phyloP scores from a whole-genome alignment of 2,888 invertebrate genomes.

The Didymodactylos carnosus region DNA sequence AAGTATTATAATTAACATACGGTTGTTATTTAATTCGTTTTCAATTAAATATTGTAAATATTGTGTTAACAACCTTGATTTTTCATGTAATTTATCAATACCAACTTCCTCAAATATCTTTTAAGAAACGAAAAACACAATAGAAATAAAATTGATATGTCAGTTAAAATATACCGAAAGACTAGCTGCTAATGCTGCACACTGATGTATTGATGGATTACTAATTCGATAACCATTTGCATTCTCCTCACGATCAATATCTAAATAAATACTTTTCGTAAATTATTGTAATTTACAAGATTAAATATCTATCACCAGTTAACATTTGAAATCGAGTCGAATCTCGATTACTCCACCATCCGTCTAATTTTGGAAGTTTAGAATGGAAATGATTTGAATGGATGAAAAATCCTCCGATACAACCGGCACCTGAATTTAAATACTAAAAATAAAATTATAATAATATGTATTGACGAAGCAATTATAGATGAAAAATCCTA shows the following conservation, averaged over 20 bases:
- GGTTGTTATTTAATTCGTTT: constrained; percentile 7
- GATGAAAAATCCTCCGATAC: constrained; percentile 38
- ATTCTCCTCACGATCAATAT: constrained; percentile 35
- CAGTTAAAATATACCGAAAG: constrained; percentile 28
- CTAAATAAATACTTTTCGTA: constrained; percentile 20
- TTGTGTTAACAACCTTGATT: constrained; percentile 39
- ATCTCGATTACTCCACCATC: constrained; percentile 42
- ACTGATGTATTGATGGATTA: constrained; percentile 39
- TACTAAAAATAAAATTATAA: too few relatives aligned
- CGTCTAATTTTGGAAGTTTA: constrained; percentile 28
- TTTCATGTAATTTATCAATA: constrained; percentile 32
- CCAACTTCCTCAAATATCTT: constrained; percentile 35
- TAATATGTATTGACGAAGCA: too few relatives aligned
- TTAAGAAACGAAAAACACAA: neutral
- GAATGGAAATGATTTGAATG: constrained; percentile 33
- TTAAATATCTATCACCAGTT: constrained; percentile 27
- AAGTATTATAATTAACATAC: neutral
- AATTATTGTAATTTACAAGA: neutral
- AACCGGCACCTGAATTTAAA: constrained; percentile 38
- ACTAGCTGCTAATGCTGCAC: constrained; percentile 35
- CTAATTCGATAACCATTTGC: constrained; percentile 38
- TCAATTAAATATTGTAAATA: constrained; percentile 38
- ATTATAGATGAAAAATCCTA: too few relatives aligned
- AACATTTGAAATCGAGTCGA: constrained; percentile 39
- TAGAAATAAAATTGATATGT: neutral